Conservation (phyloP, 2,888 invertebrate species). For the Drosophila lutescens region DNA sequence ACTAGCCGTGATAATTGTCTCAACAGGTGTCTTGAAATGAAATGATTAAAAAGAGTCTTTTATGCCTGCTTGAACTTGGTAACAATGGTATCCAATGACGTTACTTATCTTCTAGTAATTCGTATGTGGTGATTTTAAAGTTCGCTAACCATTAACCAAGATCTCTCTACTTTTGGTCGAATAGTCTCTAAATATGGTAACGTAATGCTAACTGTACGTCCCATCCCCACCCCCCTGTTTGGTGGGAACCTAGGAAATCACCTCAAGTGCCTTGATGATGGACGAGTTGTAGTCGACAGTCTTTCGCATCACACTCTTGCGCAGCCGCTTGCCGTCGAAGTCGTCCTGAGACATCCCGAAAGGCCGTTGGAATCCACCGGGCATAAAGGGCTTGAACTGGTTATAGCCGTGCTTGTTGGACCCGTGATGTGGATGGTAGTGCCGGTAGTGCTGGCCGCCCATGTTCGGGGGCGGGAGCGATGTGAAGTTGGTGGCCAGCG, state of each 20-base stretch:
- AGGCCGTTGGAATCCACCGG: constrained; percentile 84
- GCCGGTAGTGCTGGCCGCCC: constrained; percentile 78
- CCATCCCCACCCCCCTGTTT: background rate
- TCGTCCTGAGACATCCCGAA: constrained; percentile 91
- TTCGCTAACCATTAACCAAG: no score
- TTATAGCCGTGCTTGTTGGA: constrained; percentile 82
- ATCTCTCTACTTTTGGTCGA: no score
- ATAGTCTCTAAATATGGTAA: no score
- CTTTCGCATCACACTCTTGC: constrained; percentile 98
- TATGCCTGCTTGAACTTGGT: no score
- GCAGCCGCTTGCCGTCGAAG: constrained; percentile 97
- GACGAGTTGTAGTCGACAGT: constrained; percentile 99
- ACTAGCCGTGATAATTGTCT: no score
- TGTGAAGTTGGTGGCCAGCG: constrained; percentile 77
- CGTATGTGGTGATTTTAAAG: no score
- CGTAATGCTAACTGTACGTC: no score
- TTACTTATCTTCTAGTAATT: no score
- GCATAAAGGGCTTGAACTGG: constrained; percentile 83
- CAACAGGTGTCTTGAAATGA: no score
- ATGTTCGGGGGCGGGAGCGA: constrained; percentile 77
- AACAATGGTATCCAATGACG: no score
- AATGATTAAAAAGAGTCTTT: no score
- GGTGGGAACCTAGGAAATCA: constrained; percentile 80
- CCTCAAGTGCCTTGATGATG: constrained; percentile 95
- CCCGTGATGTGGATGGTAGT: constrained; percentile 80